Conservation (phyloP, 2,113 vertebrate species). For the Hypomesus transpacificus region DNA sequence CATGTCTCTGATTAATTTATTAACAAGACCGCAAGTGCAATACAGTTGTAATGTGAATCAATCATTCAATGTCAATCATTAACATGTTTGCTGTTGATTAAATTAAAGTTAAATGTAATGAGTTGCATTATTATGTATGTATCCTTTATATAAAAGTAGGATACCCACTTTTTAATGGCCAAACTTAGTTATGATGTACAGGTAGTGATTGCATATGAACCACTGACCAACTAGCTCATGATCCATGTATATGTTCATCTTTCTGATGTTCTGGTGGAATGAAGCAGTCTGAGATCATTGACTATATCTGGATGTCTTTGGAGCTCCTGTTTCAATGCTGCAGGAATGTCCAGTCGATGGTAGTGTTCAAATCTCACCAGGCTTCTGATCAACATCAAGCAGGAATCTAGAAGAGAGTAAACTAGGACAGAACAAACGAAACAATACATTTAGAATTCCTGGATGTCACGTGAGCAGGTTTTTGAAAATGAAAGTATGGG, state of each 20-base stretch:
- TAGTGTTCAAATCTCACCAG: slow-evolving; percentile 31
- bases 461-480: background rate
- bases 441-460: background rate
- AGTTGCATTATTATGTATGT: no score
- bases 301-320: background rate
- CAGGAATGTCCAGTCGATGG: slow-evolving; percentile 31
- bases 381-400: slow-evolving; percentile 18
- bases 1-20: slow-evolving; percentile 18
- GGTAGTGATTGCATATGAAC: background rate
- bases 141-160: no score
- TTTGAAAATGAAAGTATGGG: background rate
- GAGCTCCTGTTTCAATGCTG: slow-evolving; percentile 20
- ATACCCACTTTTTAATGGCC: background rate
- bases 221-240: background rate
- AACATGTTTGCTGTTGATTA: background rate
- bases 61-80: no score
- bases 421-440: slow-evolving; percentile 21
- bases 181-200: background rate
- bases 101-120: background rate
- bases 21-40: slow-evolving; percentile 41
- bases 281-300: slow-evolving; percentile 17
- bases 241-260: background rate
- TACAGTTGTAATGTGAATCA: slow-evolving; percentile 29
- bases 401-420: slow-evolving; percentile 33
- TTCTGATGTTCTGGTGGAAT: background rate